phyloP scores from a whole-genome alignment of 35 echinoderm and acorn worm species.

The Eucidaris tribuloides region DNA sequence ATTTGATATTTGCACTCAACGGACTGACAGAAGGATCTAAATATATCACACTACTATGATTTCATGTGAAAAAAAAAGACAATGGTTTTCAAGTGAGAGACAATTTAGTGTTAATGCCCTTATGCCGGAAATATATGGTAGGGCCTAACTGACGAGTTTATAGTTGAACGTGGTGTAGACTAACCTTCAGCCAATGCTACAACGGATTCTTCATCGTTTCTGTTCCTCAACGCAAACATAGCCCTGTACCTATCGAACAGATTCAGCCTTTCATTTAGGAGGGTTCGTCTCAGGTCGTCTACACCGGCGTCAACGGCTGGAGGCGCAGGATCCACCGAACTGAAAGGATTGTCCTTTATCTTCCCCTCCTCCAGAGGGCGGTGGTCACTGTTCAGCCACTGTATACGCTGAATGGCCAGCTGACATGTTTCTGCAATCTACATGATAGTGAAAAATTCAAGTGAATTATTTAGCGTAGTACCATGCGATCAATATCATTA shows the following conservation, averaged over 20 bases:
- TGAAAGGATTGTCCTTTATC: conserved; percentile 57
- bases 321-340: conserved; percentile 93
- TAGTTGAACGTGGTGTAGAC: neutral
- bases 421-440: conserved; percentile 98
- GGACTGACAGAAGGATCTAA: too few species aligned
- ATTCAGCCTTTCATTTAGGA: conserved; percentile 60
- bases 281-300: conserved; percentile 24
- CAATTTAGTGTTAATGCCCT: too few species aligned
- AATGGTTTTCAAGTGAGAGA: too few species aligned
- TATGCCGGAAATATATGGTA: too few species aligned
- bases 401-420: conserved; percentile 83
- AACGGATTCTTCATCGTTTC: conserved; percentile 60
- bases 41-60: too few species aligned
- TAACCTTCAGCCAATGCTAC: conserved; percentile 74
- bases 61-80: too few species aligned
- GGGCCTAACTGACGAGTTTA: too few species aligned
- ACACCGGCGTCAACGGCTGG: conserved; percentile 46
- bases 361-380: conserved; percentile 11
- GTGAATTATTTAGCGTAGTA: neutral
- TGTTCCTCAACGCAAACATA: conserved; percentile 92
- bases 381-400: conserved; percentile 82
- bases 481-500: neutral
- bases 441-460: neutral
- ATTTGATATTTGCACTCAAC: too few species aligned
- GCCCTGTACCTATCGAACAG: conserved; percentile 94